Evolutionary conservation across 2,797 vertebrate genomes (phyloP), one percentile per base, ranked within the genome.

Genomic region (Enteromius argenteus): DNA sequence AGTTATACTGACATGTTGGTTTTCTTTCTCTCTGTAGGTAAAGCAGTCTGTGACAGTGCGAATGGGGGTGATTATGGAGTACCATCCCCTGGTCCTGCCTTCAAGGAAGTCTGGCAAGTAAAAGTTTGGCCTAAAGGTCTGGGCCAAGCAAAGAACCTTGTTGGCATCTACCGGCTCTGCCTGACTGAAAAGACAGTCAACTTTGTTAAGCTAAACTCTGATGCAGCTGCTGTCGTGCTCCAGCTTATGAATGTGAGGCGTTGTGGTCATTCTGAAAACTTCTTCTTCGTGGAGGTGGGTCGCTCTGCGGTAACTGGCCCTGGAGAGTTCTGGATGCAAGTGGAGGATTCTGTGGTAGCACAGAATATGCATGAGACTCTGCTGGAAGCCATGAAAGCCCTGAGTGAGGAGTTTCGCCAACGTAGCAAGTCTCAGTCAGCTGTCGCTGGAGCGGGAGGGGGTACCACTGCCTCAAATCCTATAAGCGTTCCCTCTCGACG

Each of bases 291-390:
- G n/a, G 96, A 97, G 90, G 96, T 95, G 77, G 94, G 96, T 13
- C 94, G 94, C 30, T 97, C 94, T 0, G 96, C 95, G 0, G 94
- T 95, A 68, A 96, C 94, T 0, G 95, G 94, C 13, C 95, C 94
- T 0, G 94, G 96, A 82, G 95, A 96, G 86, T 94, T 96, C 90
- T 95, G 95, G 95, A 96, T 96, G 94, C 95, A 96, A 92, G 95
- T 95, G 85, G 95, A 96, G 68, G 94, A 95, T 89, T 94, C 94
- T 0, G 94, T 95, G 78, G 95, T 96, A 9, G 96, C 96, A 46
- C 96, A 96, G 90, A 96, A 96, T 92, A 96, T 97, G 96, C 96
- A 97, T n/a, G 96, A 97, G 90, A 96, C 96, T 30, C 91, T 97
- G 77, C 88, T 97, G n/a, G 96, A 97, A 69, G 96, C 96, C 71